Evolutionary conservation across 2,113 vertebrate genomes (phyloP).

Genomic region (Delphinus delphis): DNA sequence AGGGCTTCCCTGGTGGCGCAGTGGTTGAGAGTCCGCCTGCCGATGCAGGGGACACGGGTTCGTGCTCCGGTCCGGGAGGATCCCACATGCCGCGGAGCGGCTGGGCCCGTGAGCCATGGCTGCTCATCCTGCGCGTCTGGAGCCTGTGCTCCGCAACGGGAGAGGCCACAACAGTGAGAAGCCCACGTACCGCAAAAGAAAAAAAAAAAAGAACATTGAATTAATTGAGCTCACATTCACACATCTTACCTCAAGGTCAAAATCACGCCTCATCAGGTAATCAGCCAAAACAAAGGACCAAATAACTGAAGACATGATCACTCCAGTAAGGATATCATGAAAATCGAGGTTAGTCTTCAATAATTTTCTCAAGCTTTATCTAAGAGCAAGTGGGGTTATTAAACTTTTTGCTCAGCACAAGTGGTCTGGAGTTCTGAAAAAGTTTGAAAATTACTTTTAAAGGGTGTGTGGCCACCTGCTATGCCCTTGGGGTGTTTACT

Average conservation of each 20-base stretch:
- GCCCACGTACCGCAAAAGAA: no score
- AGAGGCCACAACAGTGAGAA: no score
- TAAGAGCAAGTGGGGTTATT: not conserved
- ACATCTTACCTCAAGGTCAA: not conserved
- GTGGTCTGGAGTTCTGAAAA: conserved; percentile 6
- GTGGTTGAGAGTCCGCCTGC: no score
- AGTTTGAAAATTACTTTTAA: conserved; percentile 50
- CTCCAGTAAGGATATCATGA: not conserved
- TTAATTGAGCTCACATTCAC: not conserved
- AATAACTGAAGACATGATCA: not conserved
- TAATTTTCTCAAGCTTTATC: not conserved
- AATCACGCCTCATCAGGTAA: not conserved
- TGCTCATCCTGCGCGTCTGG: no score
- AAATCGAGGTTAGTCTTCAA: not conserved
- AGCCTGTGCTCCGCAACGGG: no score
- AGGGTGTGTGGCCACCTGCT: not conserved
- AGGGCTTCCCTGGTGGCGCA: not conserved
- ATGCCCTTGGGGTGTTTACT: conserved; percentile 7
- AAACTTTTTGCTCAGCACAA: not conserved
- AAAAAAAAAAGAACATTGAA: not conserved
- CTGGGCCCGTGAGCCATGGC: no score
- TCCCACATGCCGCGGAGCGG: no score
- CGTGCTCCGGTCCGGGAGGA: no score
- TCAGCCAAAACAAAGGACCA: not conserved
- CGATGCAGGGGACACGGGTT: no score